Conservation (phyloP, 2,113 vertebrate species). For the Puffinus mauretanicus region DNA sequence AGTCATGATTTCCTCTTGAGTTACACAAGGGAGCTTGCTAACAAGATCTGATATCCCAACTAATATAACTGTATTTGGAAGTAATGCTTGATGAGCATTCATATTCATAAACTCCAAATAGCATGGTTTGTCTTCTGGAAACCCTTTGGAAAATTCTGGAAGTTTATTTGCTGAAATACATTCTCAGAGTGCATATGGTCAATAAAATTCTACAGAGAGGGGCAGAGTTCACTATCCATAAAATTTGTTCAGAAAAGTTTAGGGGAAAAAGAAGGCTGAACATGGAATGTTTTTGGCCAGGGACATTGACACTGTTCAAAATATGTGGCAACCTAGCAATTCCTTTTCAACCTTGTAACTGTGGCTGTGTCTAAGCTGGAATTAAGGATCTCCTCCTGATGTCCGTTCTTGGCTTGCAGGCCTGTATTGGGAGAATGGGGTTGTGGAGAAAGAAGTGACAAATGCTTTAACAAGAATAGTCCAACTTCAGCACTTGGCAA, state of each 20-base stretch:
- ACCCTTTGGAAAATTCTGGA: background rate
- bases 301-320: background rate
- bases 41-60: background rate
- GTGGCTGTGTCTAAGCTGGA: background rate
- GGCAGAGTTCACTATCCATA: background rate
- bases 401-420: fast-evolving
- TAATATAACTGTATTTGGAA: background rate
- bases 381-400: background rate
- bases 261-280: background rate
- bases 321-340: background rate
- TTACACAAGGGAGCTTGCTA: background rate
- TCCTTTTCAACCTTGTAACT: background rate
- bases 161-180: background rate
- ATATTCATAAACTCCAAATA: background rate
- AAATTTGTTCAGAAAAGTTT: background rate
- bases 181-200: background rate
- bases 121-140: background rate
- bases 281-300: background rate
- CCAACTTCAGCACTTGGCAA: background rate
- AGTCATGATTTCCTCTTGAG: background rate
- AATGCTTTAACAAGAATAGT: background rate
- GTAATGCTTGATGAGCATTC: background rate
- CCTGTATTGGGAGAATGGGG: background rate
- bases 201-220: background rate
- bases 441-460: background rate